Base-by-base conservation (phyloP, 2,797 vertebrate genomes). In the Phrynocephalus vlangalii region DNA sequence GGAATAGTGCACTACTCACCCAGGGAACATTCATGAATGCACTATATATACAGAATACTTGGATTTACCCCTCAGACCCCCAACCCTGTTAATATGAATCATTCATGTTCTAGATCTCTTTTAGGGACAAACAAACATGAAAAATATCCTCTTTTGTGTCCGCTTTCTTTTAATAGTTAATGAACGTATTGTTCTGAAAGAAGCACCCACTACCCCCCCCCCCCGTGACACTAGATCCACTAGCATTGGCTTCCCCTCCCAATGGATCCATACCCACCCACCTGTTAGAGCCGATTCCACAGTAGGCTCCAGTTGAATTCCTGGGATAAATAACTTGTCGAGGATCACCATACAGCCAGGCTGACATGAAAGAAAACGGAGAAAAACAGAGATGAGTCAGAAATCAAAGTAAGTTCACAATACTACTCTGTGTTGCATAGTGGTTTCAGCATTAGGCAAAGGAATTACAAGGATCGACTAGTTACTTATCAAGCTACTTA, bases 301-400 rank as follows among this genome's bases (percentile, higher is more conserved):
- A 99, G 93, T 98, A 98, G 94, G 94, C 97, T 66, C 98, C 98
- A 0, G 97, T 98, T 38, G 98, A 98, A 94, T 98, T 98, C 78
- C 96, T 96, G 28, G 98, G 96, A 88, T 97, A 98, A 9, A 99
- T 97, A 75, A 98, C 97, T 81, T 98, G 97, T 6, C 97, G 95
- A 0, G 98, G 98, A 89, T 98, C 98, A 87, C 98, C 98, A 10
- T 98, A 98, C 15, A 97, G 86, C 98, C 98, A 98, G 44, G 98
- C 98, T 98, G 91, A 38, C 1, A 50, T 50, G 48, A 70, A 44
- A 80, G 73, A 72, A 22, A 13, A 85, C 28, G 80, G 7, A 77
- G 38, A 5, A 70, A 56, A 38, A 67, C 20, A 30, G 7, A 50
- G 50, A 72, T 60, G 71, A 91, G 78, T 81, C 3, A 83, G 38